These are phyloP conservation scores for Entelurus aequoreus DNA, from an alignment of 2,113 vertebrate species.

Conservation along the genomic window DNA sequence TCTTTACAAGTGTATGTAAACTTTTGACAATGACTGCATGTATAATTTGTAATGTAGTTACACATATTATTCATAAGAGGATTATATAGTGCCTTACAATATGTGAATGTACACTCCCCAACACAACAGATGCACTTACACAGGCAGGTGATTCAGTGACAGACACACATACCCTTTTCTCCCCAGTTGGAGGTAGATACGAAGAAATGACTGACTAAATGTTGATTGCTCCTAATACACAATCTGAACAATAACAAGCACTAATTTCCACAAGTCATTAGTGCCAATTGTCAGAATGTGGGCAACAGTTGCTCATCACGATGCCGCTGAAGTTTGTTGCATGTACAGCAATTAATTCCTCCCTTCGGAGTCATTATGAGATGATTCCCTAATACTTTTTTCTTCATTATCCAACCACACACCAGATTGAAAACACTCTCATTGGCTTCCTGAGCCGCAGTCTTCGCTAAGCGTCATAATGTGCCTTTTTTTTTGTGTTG, in stretches of 20 bases:
- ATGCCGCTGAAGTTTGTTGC: slow-evolving; percentile 40
- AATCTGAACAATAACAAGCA: slow-evolving; percentile 54
- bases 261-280: slow-evolving; percentile 47
- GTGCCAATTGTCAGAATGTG: slow-evolving; percentile 43
- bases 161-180: slow-evolving; percentile 45
- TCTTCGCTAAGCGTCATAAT: slow-evolving; percentile 59
- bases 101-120: slow-evolving; percentile 8
- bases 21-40: too few species aligned
- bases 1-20: too few species aligned
- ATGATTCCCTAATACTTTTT: slow-evolving; percentile 52
- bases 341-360: slow-evolving; percentile 36
- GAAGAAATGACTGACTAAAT: slow-evolving; percentile 69
- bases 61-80: too few species aligned
- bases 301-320: slow-evolving; percentile 38
- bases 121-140: slow-evolving; percentile 36
- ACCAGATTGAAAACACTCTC: slow-evolving; percentile 65
- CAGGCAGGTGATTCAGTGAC: slow-evolving; percentile 48
- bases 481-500: slow-evolving; percentile 43
- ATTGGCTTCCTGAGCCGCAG: slow-evolving; percentile 64
- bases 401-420: slow-evolving; percentile 66
- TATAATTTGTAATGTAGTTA: too few species aligned
- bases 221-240: slow-evolving; percentile 67
- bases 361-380: slow-evolving; percentile 59
- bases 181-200: slow-evolving; percentile 62
- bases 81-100: too few species aligned